These are phyloP conservation scores for Carassius carassius DNA, from an alignment of 2,113 vertebrate genomes.

Conservation along the genomic window DNA sequence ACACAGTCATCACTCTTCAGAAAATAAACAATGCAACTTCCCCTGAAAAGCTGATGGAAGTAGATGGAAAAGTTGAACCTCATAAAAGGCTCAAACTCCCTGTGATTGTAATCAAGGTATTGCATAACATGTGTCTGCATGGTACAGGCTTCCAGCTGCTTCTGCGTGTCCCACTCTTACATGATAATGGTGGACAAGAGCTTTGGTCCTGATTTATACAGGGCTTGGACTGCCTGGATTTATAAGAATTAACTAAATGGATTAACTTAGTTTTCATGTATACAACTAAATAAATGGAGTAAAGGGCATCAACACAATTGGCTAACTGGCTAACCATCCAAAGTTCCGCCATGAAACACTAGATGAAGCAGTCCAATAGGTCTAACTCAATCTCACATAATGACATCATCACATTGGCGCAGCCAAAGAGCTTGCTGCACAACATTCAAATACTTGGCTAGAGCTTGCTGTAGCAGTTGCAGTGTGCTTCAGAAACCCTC, in stretches of 20 bases:
- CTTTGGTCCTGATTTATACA: background rate
- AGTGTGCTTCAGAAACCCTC: too few species aligned
- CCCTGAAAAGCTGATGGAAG: background rate
- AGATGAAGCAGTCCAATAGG: too few species aligned
- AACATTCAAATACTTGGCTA: too few species aligned
- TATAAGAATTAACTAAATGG: background rate
- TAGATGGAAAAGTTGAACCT: background rate
- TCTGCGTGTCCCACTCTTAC: background rate
- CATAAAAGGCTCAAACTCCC: background rate
- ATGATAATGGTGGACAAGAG: background rate
- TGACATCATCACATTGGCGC: too few species aligned
- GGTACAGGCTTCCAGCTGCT: background rate
- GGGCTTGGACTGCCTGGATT: background rate
- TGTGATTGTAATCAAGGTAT: background rate
- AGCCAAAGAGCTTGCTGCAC: too few species aligned
- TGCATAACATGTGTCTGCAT: background rate
- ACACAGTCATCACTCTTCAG: background rate
- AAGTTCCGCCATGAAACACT: too few species aligned
- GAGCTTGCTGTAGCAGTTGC: too few species aligned
- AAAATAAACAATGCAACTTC: constrained; percentile 1
- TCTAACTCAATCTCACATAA: too few species aligned
- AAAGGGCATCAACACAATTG: background rate
- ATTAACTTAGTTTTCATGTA: too few species aligned
- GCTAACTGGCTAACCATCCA: too few species aligned
- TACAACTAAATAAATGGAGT: background rate